Base-by-base conservation (phyloP, 2,797 vertebrate species). In the Perdix hodgsoniae region DNA sequence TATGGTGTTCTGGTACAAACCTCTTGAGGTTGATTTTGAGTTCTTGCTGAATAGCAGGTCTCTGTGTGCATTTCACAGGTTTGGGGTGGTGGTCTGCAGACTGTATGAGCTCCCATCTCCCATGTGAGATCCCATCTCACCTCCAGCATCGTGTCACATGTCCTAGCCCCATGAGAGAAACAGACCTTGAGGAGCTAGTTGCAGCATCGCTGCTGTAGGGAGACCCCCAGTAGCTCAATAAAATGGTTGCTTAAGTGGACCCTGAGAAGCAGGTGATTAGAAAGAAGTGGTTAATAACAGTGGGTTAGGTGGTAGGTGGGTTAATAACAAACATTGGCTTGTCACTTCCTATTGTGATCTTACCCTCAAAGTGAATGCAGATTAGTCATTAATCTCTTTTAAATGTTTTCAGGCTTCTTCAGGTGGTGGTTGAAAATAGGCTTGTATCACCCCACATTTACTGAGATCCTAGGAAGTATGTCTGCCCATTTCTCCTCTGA, bases 321-420 rank as follows among this genome's bases (percentile, higher is more conserved):
- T 75, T 92, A 91, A 65, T 16, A 86, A 29, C 0, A 2, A 70
- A 54, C 22, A 17, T 15, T 21, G 56, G 13, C 37, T 88, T 73
- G 40, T 0, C 1, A 73, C 72, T 67, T 72, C 67, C 92, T 83
- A 71, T 74, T 90, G 85, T 64, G 66, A 64, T 90, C 42, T 87
- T 52, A 39, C 40, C 26, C 37, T 66, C 50, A 86, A 75, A 92
- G 39, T 37, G 59, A 92, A 90, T 70, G 73, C 73, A 79, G 78
- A 89, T 80, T 77, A 94, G 39, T 49, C 35, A 73, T 85, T 95
- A 95, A 89, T 91, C 66, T 87, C 70, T 83, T 94, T 83, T 84
- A 93, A 86, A 60, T 56, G 54, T 40, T 91, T 91, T 78, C 71
- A 67, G 49, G 7, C 40, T 76, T 73, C 75, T 59, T 73, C 44